Conservation (phyloP, 2,797 vertebrate genomes). For the Myioborus melanocephalus region DNA sequence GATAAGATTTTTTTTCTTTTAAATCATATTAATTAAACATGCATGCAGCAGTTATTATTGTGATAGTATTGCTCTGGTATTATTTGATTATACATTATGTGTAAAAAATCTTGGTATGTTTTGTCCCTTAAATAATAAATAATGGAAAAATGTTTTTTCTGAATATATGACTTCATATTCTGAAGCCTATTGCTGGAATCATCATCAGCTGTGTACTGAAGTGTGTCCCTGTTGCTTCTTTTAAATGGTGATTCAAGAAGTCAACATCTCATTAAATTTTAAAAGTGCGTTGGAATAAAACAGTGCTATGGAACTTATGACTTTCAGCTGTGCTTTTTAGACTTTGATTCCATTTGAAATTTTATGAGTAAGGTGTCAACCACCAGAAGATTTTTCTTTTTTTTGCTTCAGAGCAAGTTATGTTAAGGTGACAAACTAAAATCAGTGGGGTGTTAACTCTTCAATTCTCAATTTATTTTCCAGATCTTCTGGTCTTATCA, state of each 20-base stretch:
- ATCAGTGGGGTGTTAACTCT: conserved; percentile 59
- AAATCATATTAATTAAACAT: not conserved
- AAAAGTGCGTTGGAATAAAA: conserved; percentile 54
- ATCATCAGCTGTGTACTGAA: conserved; percentile 3
- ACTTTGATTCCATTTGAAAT: conserved; percentile 44
- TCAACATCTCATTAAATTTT: conserved; percentile 68
- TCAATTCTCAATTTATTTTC: conserved; percentile 62
- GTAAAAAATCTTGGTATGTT: conserved; percentile 16
- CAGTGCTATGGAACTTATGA: not conserved
- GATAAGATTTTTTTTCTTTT: not conserved
- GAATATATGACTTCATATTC: not conserved
- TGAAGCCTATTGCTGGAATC: conserved; percentile 7
- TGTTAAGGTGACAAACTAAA: conserved; percentile 73
- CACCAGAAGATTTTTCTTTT: conserved; percentile 1
- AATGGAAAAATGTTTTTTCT: not conserved
- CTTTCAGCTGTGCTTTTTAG: conserved; percentile 60
- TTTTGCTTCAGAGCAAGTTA: conserved; percentile 71
- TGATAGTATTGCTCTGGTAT: not conserved
- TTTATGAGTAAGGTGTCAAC: conserved; percentile 42
- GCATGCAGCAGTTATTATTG: not conserved
- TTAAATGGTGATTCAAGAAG: conserved; percentile 24
- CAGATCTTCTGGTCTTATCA: conserved; percentile 50
- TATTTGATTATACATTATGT: conserved; percentile 3
- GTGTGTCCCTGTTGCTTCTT: conserved; percentile 42
- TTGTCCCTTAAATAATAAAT: not conserved